These are phyloP conservation scores for Ips typographus DNA, from an alignment of 1,140 invertebrate species.

Conservation along the genomic window DNA sequence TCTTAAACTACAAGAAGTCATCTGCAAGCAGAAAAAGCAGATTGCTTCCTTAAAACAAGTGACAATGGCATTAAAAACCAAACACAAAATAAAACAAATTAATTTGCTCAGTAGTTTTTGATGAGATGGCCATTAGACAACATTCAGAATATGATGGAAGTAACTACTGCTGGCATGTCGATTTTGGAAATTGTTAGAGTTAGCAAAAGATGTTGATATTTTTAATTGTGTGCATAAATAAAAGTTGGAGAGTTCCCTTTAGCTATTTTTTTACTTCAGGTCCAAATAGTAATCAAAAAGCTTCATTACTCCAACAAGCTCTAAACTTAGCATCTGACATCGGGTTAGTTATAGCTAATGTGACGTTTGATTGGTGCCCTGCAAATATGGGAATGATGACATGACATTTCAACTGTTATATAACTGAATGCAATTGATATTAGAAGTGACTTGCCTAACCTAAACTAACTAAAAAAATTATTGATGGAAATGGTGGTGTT, in stretches of 20 bases:
- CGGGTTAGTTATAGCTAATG: constrained; percentile 6
- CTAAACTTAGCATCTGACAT: background rate
- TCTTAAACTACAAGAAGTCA: background rate
- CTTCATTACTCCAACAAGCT: background rate
- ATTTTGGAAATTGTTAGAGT: constrained; percentile 2
- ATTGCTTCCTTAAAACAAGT: background rate
- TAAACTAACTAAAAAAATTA: background rate
- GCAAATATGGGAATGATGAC: background rate
- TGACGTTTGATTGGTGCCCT: constrained; percentile 14
- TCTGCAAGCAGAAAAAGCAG: background rate
- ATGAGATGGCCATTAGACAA: constrained; percentile 4
- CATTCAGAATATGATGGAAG: background rate
- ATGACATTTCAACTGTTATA: background rate
- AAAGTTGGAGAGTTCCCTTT: constrained; percentile 12
- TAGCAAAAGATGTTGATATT: constrained; percentile 20
- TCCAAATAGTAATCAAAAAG: constrained; percentile 18
- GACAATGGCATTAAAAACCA: background rate
- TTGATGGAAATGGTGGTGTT: constrained; percentile 12
- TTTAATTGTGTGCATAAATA: constrained; percentile 11
- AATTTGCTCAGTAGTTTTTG: background rate
- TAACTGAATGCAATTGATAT: background rate
- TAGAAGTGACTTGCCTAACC: background rate
- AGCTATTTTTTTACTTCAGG: constrained; percentile 26
- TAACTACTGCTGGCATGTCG: background rate
- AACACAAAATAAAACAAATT: background rate